phyloP scores from a whole-genome alignment of 2,888 invertebrate species.

The Netelia inedita region DNA sequence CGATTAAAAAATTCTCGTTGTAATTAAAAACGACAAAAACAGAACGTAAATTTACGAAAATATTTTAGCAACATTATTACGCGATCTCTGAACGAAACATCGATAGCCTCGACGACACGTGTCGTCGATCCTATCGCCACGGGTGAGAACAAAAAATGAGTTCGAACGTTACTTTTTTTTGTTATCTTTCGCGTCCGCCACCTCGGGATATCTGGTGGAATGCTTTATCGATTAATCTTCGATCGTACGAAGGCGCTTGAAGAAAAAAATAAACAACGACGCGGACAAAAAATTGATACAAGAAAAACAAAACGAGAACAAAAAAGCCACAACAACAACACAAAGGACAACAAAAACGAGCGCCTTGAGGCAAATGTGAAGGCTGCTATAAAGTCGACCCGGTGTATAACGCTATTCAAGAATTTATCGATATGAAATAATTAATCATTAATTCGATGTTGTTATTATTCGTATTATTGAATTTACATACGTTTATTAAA shows the following conservation, averaged over 20 bases:
- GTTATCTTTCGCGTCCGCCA: background rate
- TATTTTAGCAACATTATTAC: too few species aligned
- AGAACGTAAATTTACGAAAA: too few species aligned
- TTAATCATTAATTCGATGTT: background rate
- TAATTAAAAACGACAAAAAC: too few species aligned
- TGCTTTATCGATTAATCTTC: conserved; percentile 49
- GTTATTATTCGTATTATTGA: background rate
- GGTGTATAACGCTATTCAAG: background rate
- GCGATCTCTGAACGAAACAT: too few species aligned
- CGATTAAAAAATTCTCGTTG: too few species aligned
- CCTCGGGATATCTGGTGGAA: background rate
- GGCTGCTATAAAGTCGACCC: background rate
- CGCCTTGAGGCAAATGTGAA: background rate
- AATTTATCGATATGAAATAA: background rate
- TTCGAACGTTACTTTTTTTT: background rate
- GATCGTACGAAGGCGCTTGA: conserved; percentile 12
- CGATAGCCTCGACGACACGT: too few species aligned
- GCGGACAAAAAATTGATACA: background rate
- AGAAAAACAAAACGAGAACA: too few species aligned
- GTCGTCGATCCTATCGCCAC: background rate
- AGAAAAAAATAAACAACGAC: conserved; percentile 8
- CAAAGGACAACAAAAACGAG: background rate
- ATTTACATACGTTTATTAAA: background rate
- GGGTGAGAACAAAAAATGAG: background rate
- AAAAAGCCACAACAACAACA: too few species aligned